Evolutionary conservation across 1,140 invertebrate species (phyloP).

Genomic region (Papilio machaon): DNA sequence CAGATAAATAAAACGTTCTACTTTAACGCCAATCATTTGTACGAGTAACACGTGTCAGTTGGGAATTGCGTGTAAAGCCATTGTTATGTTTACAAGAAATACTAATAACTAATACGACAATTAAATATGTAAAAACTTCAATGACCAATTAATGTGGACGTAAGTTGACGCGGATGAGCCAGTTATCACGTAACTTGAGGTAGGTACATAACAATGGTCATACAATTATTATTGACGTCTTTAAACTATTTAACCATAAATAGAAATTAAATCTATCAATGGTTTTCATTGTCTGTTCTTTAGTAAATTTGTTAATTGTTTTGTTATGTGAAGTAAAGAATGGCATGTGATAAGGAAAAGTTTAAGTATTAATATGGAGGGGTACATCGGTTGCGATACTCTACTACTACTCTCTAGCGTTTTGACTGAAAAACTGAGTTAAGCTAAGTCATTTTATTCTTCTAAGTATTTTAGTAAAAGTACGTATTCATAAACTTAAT

Average conservation of each 20-base stretch:
- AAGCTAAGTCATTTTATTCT: background rate
- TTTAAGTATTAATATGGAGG: too few relatives aligned
- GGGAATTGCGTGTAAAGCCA: background rate
- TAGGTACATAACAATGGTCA: background rate
- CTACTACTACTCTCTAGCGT: too few relatives aligned
- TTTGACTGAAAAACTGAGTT: too few relatives aligned
- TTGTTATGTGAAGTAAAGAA: too few relatives aligned
- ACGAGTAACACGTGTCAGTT: background rate
- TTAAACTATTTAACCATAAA: background rate
- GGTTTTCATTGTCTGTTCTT: too few relatives aligned
- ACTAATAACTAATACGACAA: background rate
- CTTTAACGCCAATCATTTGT: background rate
- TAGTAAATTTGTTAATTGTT: too few relatives aligned
- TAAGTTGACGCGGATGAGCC: background rate
- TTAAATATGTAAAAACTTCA: background rate
- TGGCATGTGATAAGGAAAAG: too few relatives aligned
- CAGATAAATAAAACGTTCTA: too few relatives aligned
- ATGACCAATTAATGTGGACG: background rate
- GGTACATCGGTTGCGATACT: too few relatives aligned
- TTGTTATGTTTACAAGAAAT: conserved; percentile 23
- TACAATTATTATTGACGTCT: background rate
- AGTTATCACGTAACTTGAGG: background rate
- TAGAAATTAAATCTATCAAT: background rate
- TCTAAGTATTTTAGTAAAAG: background rate
- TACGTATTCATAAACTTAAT: background rate